Evolutionary conservation across 2,113 vertebrate genomes (phyloP), one percentile per base, ranked within the genome.

Genomic region (Myodes glareolus): DNA sequence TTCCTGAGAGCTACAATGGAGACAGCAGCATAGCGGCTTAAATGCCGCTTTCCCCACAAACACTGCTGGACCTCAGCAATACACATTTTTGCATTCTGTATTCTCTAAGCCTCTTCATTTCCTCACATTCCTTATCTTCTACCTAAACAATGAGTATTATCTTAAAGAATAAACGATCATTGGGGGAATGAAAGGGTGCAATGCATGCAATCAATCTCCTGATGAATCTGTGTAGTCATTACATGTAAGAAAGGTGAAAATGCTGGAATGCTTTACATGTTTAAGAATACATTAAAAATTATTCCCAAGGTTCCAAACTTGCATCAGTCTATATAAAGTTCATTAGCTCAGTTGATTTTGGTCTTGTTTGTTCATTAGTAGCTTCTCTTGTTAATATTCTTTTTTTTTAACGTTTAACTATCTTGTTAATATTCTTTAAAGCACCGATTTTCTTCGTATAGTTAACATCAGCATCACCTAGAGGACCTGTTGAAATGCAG

Each of bases 181-280:
- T 90, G 81, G 95, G 96, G 94, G 95, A 96, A 98, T 97, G 81
- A 97, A 96, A 96, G 3, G 81, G 42, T 19, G 47, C 29, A 80
- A 80, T 11, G 29, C 16, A 9, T 68, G 42, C 23, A 92, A 95
- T 94, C 70, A 81, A 73, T 96, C 67, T 91, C 94, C 86, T 97
- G 45, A 89, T 42, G 93, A 94, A 94, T 95, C 93, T 75, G 16
- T 93, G 42, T 75, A 94, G 97, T 67, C 36, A 33, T 80, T 95
- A 81, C 91, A 82, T 96, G 39, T 45, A 94, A 96, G 78, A 93
- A 67, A 92, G 61, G 8, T 91, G 45, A 92, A 94, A 92, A 82
- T 78, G 61, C 39, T 88, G 27, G 88, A 92, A 61, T 4, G 50
- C 1, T 95, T 85, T n/a, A 25, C 2, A 52, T 55, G 94, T 90